Evolutionary conservation across 92 coral and sea anemone genomes (phyloP), one percentile per base, ranked within the genome.

Genomic region (Anthopleura xanthogrammica): DNA sequence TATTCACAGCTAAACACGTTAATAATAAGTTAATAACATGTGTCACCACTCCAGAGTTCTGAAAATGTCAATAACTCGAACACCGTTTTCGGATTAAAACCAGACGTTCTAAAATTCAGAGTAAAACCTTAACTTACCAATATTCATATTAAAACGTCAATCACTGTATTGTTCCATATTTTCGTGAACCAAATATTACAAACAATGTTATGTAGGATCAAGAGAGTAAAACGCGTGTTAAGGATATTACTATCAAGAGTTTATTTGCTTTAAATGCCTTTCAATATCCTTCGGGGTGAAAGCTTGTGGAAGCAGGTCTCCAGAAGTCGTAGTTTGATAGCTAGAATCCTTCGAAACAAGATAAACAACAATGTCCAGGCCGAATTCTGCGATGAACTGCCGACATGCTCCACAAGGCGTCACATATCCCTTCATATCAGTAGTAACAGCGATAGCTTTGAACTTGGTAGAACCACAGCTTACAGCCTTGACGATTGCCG

Each of bases 401-500:
- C 99, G 92, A 78, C 99, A 96, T 5, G 96, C 95, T 1, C 99
- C 99, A 77, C 99, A 96, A 2, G 99, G 99, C 24, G 95, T 82
- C 4, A 88, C 82, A 42, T 83, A 93, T 73, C 88, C 91, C 17
- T 79, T 88, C 87, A 94, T 85, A 71, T 96, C 99, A 12, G 98
- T 89, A 0, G 94, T 88, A 5, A 96, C 86, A 52, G 95, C 97
- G 36, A 96, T 92, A 11, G 98, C 99, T 58, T 88, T 95, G 85
- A 96, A 94, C 41, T 88, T 90, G 42, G 92, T 90, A 65, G 78
- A 92, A 5, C 99, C 99, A 80, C 87, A 89, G 82, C 99, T 96
- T n/a, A 96, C 99, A 41, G 99, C 99, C 43, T 95, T 93, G 20
- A 94, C 99, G 50, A 96, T 57, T 11, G 99, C 99, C 46, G 99